phyloP scores from a whole-genome alignment of 2,888 invertebrate genomes.

The Aphodius sticticus region DNA sequence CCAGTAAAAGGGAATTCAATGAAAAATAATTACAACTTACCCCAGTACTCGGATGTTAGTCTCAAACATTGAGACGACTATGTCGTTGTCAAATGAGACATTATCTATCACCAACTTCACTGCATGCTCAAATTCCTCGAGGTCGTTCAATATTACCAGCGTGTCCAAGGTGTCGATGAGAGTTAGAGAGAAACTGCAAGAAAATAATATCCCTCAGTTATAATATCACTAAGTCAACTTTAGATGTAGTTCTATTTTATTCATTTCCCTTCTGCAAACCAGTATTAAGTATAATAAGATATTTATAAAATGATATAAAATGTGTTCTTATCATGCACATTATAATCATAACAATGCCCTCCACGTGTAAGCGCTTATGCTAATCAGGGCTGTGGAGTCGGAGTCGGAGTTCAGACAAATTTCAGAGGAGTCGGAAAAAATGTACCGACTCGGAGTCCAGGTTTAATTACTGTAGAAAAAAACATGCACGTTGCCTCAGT shows the following conservation, averaged over 20 bases:
- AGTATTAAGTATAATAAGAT: too few relatives aligned
- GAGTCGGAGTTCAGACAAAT: too few relatives aligned
- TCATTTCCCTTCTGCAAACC: too few relatives aligned
- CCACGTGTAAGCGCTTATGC: too few relatives aligned
- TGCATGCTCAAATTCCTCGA: constrained; percentile 93
- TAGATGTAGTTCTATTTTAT: background rate
- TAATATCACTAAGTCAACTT: background rate
- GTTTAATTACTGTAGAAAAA: too few relatives aligned
- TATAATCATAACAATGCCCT: too few relatives aligned
- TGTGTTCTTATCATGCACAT: too few relatives aligned
- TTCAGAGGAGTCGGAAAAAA: too few relatives aligned
- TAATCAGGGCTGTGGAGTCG: too few relatives aligned
- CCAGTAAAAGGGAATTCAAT: background rate
- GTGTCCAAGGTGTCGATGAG: constrained; percentile 95
- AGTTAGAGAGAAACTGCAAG: constrained; percentile 92
- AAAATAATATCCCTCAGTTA: constrained; percentile 35
- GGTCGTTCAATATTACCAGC: constrained; percentile 88
- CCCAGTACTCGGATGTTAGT: constrained; percentile 98
- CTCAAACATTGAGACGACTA: constrained; percentile 97
- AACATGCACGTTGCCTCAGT: too few relatives aligned
- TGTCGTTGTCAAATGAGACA: constrained; percentile 92
- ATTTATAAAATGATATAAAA: too few relatives aligned
- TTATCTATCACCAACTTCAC: constrained; percentile 85
- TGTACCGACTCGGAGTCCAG: too few relatives aligned
- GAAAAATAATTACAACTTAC: constrained; percentile 56